phyloP scores from a whole-genome alignment of 2,888 invertebrate genomes.

The Euplexia lucipara region DNA sequence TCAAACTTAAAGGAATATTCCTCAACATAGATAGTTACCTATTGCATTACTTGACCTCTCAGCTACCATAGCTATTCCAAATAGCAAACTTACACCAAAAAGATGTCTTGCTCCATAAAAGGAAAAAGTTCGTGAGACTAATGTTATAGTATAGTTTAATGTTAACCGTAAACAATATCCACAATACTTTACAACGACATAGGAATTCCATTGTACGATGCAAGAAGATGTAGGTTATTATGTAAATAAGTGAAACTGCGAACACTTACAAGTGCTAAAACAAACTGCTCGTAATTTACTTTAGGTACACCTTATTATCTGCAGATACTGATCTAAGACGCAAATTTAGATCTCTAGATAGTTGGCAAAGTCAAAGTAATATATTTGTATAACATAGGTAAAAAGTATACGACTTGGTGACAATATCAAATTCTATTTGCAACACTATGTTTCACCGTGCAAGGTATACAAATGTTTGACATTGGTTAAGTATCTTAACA shows the following conservation, averaged over 20 bases:
- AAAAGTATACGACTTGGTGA: no score
- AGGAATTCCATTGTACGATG: constrained; percentile 50
- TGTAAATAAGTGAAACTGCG: constrained; percentile 59
- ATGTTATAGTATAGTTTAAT: constrained; percentile 37
- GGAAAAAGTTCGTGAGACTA: constrained; percentile 57
- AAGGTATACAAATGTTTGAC: no score
- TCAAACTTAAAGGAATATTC: neutral
- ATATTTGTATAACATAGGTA: no score
- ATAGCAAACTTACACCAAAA: constrained; percentile 20
- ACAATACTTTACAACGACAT: constrained; percentile 39
- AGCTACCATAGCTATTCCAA: constrained; percentile 4
- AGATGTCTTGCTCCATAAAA: constrained; percentile 46
- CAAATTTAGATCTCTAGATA: no score
- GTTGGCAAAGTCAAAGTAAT: no score
- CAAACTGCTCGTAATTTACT: constrained; percentile 32
- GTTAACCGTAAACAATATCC: constrained; percentile 46
- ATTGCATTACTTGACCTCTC: neutral
- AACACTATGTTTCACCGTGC: no score
- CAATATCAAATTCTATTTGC: no score
- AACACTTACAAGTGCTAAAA: constrained; percentile 44
- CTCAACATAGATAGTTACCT: neutral
- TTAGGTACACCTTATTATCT: constrained; percentile 33
- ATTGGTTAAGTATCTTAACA: no score
- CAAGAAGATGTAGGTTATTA: constrained; percentile 60
- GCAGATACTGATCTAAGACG: constrained; percentile 2